A percentile compares a stretch with the other conserved stretches of the same genome.
Conservation (phyloP, 2,888 invertebrate species). For the Dasypogon diadema region DNA sequence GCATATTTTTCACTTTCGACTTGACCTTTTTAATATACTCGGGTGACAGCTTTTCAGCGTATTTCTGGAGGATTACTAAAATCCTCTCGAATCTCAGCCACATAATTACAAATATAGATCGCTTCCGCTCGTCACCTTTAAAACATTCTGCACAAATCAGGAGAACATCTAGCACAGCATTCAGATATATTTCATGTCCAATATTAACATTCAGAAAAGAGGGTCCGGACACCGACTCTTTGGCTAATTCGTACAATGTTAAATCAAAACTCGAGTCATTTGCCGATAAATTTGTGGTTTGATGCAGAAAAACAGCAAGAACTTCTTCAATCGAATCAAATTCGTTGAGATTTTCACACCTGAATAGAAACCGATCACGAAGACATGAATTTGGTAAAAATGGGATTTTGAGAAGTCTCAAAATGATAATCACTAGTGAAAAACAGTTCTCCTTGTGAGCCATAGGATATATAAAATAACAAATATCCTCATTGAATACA, state of each 20-base stretch:
- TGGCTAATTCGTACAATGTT: slow-evolving; percentile 65
- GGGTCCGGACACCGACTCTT: slow-evolving; percentile 72
- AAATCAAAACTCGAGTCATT: slow-evolving; percentile 56
- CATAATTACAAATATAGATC: slow-evolving; percentile 71
- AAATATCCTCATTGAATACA: slow-evolving; percentile 74
- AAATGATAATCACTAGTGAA: slow-evolving; percentile 73
- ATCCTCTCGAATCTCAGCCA: slow-evolving; percentile 75
- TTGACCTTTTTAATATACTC: slow-evolving; percentile 63
- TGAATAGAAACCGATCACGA: slow-evolving; percentile 65
- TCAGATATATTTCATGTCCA: slow-evolving; percentile 73
- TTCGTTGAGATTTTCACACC: slow-evolving; percentile 63
- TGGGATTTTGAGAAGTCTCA: slow-evolving; percentile 73
- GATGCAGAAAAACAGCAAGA: slow-evolving; percentile 65
- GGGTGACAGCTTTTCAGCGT: slow-evolving; percentile 66
- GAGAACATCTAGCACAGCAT: slow-evolving; percentile 71
- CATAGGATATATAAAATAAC: slow-evolving; percentile 78
- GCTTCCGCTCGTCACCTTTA: slow-evolving; percentile 68
- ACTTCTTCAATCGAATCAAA: slow-evolving; percentile 71
- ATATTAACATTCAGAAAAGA: slow-evolving; percentile 73
- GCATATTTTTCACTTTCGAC: slow-evolving; percentile 70
- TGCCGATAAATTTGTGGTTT: slow-evolving; percentile 32
- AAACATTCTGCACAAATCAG: slow-evolving; percentile 71
- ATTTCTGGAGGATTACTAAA: slow-evolving; percentile 69
- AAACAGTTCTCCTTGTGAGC: slow-evolving; percentile 72
- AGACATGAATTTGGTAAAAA: slow-evolving; percentile 70